Evolutionary conservation across 1,140 invertebrate genomes (phyloP), one percentile per base, ranked within the genome.

Genomic region (Pseudomyrmex concolor): DNA sequence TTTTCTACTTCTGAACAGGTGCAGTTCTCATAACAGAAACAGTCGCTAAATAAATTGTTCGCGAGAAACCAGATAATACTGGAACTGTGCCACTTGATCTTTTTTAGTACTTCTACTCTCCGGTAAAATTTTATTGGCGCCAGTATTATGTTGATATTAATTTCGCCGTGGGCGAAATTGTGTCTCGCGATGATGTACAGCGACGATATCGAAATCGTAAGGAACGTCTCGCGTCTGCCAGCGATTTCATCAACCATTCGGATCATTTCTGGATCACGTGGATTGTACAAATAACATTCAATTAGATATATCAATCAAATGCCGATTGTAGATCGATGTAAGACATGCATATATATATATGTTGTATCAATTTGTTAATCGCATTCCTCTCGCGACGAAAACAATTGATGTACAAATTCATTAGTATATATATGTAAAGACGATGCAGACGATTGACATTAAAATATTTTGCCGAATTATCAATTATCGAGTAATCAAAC

Each of bases 151-250:
- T 63, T 76, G 34, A 12, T n/a, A 34, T 76, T 64, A 64, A 76
- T 76, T 54, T 66, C 72, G 3, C 34, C 17, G n/a, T 50, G 57
- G 34, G 22, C 57, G 48, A 57, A 85, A 68, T 55, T 22, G 54
- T 15, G 17, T 10, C 43, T 25, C 25, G 25, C 25, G 25, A 25
- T 48, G 62, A 17, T 70, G 22, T 74, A 59, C 34, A 71, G 3
- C 25, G 63, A 13, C 25, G 64, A 34, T 48, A 22, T 10, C 48
- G 60, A 74, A 83, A 54, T 43, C 60, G n/a, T 48, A 3, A 68
- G 25, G 45, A 70, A 72, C 67, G 59, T 22, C n/a, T 45, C n/a
- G 15, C 1, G 55, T 2, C 51, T 64, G 86, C 86, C 86, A 87
- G 55, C 59, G 50, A 83, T 83, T 77, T 87, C 78, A 50, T 71